phyloP scores from a whole-genome alignment of 2,797 vertebrate genomes.

The Petrocephalus sullivani region DNA sequence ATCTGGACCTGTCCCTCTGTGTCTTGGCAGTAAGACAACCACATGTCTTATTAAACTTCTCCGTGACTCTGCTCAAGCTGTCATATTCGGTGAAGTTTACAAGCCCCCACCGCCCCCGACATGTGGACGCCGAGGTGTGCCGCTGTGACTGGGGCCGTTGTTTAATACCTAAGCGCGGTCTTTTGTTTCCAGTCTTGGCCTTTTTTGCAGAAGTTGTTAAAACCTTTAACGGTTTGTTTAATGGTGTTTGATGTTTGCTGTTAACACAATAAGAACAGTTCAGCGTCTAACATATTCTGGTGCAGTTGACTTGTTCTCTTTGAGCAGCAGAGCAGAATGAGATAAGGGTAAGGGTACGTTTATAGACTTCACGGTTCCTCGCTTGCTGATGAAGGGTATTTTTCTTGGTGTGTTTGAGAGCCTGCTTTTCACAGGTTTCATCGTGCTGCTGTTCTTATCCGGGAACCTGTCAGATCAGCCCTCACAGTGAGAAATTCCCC shows the following conservation, averaged over 20 bases:
- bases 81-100: neutral
- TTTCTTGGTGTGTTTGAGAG: neutral
- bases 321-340: neutral
- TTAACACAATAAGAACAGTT: neutral
- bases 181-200: neutral
- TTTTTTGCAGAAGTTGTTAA: neutral
- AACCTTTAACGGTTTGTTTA: neutral
- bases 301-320: neutral
- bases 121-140: neutral
- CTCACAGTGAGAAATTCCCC: slow-evolving; percentile 2
- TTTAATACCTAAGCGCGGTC: neutral
- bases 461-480: slow-evolving; percentile 8
- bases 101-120: neutral
- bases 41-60: neutral
- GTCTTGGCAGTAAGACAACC: neutral
- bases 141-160: neutral
- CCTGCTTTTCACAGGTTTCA: neutral
- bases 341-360: neutral
- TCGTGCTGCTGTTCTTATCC: neutral
- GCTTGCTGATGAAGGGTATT: neutral
- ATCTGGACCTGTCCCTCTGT: neutral
- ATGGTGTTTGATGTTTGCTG: neutral
- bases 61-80: neutral
- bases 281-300: neutral
- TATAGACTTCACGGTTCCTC: neutral